Percentiles rank a stretch among this genome's conserved stretches.
These are phyloP conservation scores for Vidua macroura DNA, from an alignment of 2,113 vertebrate species.

Conservation along the genomic window DNA sequence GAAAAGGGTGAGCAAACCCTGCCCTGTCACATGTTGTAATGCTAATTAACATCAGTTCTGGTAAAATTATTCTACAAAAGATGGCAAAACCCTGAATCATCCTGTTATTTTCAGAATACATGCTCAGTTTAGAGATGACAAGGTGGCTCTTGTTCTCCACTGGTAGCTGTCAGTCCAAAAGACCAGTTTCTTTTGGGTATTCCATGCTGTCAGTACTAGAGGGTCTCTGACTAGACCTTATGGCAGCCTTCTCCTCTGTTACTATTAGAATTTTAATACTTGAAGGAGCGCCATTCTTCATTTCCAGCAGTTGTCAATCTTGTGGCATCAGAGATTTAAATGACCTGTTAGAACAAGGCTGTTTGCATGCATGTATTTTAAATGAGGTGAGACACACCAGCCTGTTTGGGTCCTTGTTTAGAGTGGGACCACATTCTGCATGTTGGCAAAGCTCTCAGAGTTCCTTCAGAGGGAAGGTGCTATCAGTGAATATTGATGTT, in stretches of 20 bases:
- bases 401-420: background rate
- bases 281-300: background rate
- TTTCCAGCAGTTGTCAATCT: background rate
- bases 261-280: background rate
- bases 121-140: background rate
- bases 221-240: background rate
- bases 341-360: background rate
- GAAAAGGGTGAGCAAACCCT: background rate
- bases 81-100: background rate
- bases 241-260: background rate
- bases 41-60: background rate
- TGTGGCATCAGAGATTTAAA: background rate
- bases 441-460: background rate
- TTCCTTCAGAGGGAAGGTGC: conserved; percentile 52
- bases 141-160: background rate
- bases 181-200: background rate
- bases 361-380: background rate
- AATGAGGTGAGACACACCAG: background rate
- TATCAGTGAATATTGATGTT: background rate
- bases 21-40: background rate
- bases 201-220: background rate
- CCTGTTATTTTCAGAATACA: background rate
- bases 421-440: background rate
- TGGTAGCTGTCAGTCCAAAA: background rate
- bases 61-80: background rate